Percentiles rank a stretch among this genome's conserved stretches.
phyloP scores from a whole-genome alignment of 1,140 invertebrate species.

The Bathynomus jamesi region DNA sequence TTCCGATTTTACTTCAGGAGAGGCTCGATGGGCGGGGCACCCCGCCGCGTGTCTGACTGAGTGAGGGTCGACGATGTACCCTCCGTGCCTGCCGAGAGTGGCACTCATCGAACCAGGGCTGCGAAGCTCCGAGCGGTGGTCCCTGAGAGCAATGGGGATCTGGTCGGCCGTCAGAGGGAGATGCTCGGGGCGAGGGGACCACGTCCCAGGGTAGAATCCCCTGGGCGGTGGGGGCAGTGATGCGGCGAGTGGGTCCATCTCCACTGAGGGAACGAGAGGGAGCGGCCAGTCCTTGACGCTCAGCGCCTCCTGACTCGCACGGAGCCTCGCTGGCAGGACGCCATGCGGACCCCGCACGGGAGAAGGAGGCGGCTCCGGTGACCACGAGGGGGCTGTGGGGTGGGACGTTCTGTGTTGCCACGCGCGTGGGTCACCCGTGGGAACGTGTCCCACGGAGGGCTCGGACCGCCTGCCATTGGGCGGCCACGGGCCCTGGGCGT shows the following conservation, averaged over 20 bases:
- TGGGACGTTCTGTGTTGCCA: conserved; percentile 25
- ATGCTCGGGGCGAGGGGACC: conserved; percentile 36
- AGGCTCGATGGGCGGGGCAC: conserved; percentile 27
- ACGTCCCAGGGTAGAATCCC: conserved; percentile 30
- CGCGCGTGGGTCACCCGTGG: conserved; percentile 30
- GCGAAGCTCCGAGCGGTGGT: conserved; percentile 16
- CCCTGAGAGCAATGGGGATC: conserved; percentile 11
- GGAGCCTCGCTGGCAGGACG: conserved; percentile 24
- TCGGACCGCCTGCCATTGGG: conserved; percentile 29
- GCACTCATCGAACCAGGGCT: conserved; percentile 26
- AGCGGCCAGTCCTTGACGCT: conserved; percentile 33
- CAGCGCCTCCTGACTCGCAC: conserved; percentile 35
- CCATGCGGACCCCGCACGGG: conserved; percentile 29
- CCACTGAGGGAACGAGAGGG: conserved; percentile 18
- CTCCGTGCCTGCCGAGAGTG: conserved; percentile 14
- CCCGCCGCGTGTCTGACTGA: conserved; percentile 25
- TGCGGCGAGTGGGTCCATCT: conserved; percentile 26
- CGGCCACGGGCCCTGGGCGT: conserved; percentile 37
- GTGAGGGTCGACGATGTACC: conserved; percentile 19
- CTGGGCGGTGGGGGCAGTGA: conserved; percentile 17
- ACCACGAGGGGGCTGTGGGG: conserved; percentile 31
- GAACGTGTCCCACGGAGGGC: conserved; percentile 30
- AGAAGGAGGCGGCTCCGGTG: conserved; percentile 33
- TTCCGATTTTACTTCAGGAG: conserved; percentile 17
- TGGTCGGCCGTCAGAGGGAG: conserved; percentile 30